Evolutionary conservation across 2,113 vertebrate species (phyloP).

Genomic region (Laticauda colubrina): DNA sequence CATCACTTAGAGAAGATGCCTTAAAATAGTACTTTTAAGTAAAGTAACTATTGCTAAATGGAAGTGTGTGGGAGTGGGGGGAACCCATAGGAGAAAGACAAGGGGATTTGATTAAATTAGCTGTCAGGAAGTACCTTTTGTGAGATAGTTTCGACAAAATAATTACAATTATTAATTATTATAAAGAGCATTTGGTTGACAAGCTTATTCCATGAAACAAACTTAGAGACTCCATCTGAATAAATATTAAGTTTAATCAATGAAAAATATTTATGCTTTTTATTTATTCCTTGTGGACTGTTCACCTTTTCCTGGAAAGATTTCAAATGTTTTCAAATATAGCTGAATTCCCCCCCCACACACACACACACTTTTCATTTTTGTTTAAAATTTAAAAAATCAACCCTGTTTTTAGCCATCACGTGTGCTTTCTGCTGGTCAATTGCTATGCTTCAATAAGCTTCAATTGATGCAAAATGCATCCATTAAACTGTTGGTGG

Average conservation of each 20-base stretch:
- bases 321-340: not conserved
- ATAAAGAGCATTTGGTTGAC: not conserved
- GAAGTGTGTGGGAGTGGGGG: not conserved
- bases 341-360: not conserved
- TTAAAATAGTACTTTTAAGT: not conserved
- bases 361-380: not conserved
- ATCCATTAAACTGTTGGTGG: not conserved
- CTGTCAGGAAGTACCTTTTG: not conserved
- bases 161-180: not conserved
- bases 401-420: not conserved
- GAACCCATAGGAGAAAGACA: not conserved
- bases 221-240: not conserved
- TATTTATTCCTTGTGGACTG: no score
- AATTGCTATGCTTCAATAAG: not conserved
- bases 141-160: not conserved
- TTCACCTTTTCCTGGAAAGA: not conserved
- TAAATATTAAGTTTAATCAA: not conserved
- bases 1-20: not conserved
- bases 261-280: not conserved
- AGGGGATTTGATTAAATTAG: not conserved
- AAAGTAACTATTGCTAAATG: not conserved
- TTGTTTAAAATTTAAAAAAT: not conserved
- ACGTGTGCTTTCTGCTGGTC: not conserved
- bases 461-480: not conserved
- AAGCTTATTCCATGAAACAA: conserved; percentile 1